Base-by-base conservation (phyloP, 2,113 vertebrate species). In the Megaceryle maxima region DNA sequence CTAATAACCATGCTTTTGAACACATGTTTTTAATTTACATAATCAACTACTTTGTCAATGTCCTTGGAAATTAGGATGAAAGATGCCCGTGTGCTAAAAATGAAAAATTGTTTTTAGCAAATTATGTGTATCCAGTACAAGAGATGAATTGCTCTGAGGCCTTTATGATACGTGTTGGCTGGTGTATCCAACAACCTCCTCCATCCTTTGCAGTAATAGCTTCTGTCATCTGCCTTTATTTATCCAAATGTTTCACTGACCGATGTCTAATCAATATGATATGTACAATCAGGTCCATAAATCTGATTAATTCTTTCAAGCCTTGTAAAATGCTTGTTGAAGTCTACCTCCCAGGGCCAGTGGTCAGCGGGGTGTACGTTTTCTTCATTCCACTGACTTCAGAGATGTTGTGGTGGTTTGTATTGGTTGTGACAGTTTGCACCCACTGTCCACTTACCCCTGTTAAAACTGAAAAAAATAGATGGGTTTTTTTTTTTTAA, bases 1-100 rank as follows among this genome's bases (percentile, higher is more conserved):
- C 87, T 41, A 33, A 77, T 69, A 72, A 8, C 69, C 39, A 4
- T 48, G 81, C 57, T 76, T 91, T 72, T 2, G 1, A 94, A 87
- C 8, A 57, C 78, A 8, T 84, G 76, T 22, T 73, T 83, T 87
- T 74, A 48, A 95, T 97, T 96, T 97, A 70, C 96, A 91, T 97
- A 92, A 96, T 92, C 92, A 92, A 93, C 79, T 91, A 74, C 84
- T 93, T 79, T 74, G 94, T 93, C 94, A 79, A 66, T 50, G 83
- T 87, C 96, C 83, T 94, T 89, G 87, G 87, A 93, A 96, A 94
- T 94, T 13, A 91, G 92, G 87, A 89, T 97, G 88, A 94, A 83
- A 96, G 91, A 92, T 85, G 88, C 11, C 67, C 67, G 48, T 53
- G 74, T 87, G 84, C 91, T 95, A 89, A 90, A 97, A 96, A 83